Conservation (phyloP, 2,113 vertebrate genomes). For the Podarcis raffonei region DNA sequence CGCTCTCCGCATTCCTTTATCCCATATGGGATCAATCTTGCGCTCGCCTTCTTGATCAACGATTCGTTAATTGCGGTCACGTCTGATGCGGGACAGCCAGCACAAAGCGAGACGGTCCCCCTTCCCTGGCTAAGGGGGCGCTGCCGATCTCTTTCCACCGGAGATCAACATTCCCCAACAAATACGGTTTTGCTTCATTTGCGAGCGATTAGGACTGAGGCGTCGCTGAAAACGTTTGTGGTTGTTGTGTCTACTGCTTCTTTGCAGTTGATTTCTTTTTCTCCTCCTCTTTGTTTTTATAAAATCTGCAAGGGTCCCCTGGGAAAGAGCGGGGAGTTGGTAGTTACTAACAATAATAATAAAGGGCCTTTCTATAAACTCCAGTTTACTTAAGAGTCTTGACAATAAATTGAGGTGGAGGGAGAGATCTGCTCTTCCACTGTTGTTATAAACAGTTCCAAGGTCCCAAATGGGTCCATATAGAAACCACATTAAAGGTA, state of each 20-base stretch:
- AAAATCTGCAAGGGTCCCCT: conserved; percentile 41
- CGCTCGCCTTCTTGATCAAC: conserved; percentile 76
- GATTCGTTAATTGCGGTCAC: conserved; percentile 80
- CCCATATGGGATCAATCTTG: conserved; percentile 83
- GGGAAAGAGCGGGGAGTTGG: conserved; percentile 38
- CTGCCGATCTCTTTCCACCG: too few species aligned
- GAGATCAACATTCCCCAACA: neutral
- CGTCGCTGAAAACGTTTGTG: conserved; percentile 13
- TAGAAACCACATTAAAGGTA: too few species aligned
- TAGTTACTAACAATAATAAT: rapidly evolving
- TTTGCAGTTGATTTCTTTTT: neutral
- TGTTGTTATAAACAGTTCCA: too few species aligned
- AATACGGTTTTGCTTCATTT: conserved; percentile 39
- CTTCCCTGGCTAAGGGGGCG: neutral
- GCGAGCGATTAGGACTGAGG: conserved; percentile 56
- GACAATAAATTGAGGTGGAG: too few species aligned
- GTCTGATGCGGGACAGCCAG: conserved; percentile 81
- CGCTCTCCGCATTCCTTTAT: conserved; percentile 78
- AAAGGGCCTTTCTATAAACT: conserved; percentile 21
- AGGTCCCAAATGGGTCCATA: too few species aligned
- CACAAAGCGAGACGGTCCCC: conserved; percentile 48
- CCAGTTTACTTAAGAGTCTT: conserved; percentile 57
- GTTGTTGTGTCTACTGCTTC: neutral
- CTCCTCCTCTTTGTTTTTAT: conserved; percentile 55
- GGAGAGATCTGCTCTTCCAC: too few species aligned